Percentiles rank a stretch among this genome's conserved stretches.
These are phyloP conservation scores for Pseudomyrmex sp. DNA, from an alignment of 1,140 invertebrate genomes.

Conservation along the genomic window DNA sequence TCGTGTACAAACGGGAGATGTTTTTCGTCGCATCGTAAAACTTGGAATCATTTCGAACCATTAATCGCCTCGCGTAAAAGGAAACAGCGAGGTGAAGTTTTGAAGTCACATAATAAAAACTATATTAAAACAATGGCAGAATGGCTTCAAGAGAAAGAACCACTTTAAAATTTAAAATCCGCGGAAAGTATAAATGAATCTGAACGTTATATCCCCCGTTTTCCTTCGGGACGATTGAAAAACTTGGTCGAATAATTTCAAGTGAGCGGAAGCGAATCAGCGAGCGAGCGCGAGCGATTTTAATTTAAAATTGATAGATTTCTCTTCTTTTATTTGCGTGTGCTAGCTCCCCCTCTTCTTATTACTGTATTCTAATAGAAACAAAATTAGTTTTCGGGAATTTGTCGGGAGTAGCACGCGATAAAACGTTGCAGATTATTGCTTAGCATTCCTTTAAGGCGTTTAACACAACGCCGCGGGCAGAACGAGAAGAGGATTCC, in stretches of 20 bases:
- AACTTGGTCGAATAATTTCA: slow-evolving; percentile 35
- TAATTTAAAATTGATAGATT: slow-evolving; percentile 26
- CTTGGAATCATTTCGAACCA: not conserved
- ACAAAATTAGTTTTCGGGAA: slow-evolving; percentile 17
- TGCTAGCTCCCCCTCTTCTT: not conserved
- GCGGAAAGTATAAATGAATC: slow-evolving; percentile 24
- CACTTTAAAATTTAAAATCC: slow-evolving; percentile 45
- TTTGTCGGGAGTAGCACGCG: not conserved
- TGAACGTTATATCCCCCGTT: not conserved
- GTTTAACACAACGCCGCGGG: not conserved
- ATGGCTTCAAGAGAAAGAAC: not conserved
- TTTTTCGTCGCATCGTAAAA: not conserved
- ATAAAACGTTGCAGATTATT: slow-evolving; percentile 2
- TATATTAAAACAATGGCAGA: not conserved
- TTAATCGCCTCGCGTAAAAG: not conserved
- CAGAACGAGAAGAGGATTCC: not conserved
- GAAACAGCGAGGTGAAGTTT: not conserved
- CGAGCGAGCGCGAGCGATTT: slow-evolving; percentile 2
- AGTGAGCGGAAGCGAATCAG: slow-evolving; percentile 4
- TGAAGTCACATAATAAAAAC: too few relatives aligned
- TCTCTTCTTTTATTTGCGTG: not conserved
- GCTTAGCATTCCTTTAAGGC: not conserved
- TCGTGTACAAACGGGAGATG: not conserved
- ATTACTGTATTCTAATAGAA: slow-evolving; percentile 3
- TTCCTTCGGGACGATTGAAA: not conserved